Base-by-base conservation (phyloP, 2,888 invertebrate species). In the Alcis repandata region DNA sequence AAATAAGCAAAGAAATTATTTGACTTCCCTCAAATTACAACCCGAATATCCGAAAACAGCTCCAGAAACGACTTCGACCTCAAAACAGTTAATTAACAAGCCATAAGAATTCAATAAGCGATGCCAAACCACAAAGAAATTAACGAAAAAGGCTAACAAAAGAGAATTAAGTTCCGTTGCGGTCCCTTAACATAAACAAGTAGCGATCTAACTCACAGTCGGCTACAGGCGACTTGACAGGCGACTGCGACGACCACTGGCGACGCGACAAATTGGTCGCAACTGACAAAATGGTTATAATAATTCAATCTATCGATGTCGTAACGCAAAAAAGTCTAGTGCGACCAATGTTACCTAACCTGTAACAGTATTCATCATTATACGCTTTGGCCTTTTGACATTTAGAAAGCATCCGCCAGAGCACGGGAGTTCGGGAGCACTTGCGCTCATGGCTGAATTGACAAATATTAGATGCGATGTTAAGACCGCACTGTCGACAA, bases 41-140 rank as follows among this genome's bases (percentile, higher is more conserved):
- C n/a, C 11, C 40, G 41, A 53, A 40, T 27, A 53, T 10, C 15
- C 9, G 13, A 54, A 54, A 54, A 54, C 40, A 41, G 15, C 27
- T 22, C 2, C 15, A 17, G 17, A 27, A 19, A 43, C 54, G 20
- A 36, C 15, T 43, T 40, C 41, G 22, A 7, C 17, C 27, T 43
- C 22, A 32, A 54, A 54, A 51, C 45, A 45, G 46, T 45, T 52
- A 63, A 53, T 59, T 53, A 52, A 40, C 46, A 46, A 59, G 20
- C 59, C 59, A 59, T 56, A 49, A 51, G 36, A 65, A 65, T 60
- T 65, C 49, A 65, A 65, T 60, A 56, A 57, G 52, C 56, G 40
- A 56, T 59, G 49, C 38, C 38, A 17, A 52, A 36, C 59, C 49
- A 58, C 45, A 63, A 60, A 60, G 51, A 49, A 52, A 60, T 60